Evolutionary conservation across 1,140 invertebrate species (phyloP), one percentile per base, ranked within the genome.

Genomic region (Carposina sasakii): DNA sequence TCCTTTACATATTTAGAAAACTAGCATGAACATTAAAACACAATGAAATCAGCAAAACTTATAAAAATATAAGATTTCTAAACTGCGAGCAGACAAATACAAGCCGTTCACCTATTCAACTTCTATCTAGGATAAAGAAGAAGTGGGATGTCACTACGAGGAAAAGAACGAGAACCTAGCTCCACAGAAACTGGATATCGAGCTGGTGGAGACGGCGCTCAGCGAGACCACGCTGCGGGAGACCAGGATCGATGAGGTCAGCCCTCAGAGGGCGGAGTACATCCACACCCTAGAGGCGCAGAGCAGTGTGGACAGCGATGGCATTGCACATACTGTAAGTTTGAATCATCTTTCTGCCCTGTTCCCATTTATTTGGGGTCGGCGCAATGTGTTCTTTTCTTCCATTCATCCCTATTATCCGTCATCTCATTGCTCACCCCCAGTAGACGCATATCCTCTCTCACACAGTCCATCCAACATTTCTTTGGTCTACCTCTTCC

Each of bases 261-360:
- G 70, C n/a, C 65, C 79, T 1, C 67, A 77, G 22, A 64, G 72
- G 3, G 60, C 77, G 3, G 78, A 78, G 9, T 85, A 85, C 47
- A 77, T 85, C 2, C 82, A 85, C 51, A 75, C 83, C 0, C 57
- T 85, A 20, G 76, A 85, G 26, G 77, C 79, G 4, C 84, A 86
- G 60, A 86, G 84, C 62, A 86, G 84, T 43, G 71, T 85, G 3
- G 84, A 86, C 28, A 86, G 84, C 36, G 84, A 86, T 68, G 81
- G 82, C 31, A 78, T 85, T 21, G 81, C 72, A 8, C 84, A 86
- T 60, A 85, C 85, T 72, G 84, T 86, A 58, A 76, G 70, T 60
- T 42, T n/a, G n/a, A n/a, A n/a, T n/a, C n/a, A n/a, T n/a, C n/a
- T n/a, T n/a, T n/a, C n/a, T n/a, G n/a, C n/a, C n/a, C n/a, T n/a